Conservation (phyloP, 53 echinoderm and acorn worm species). For the Holothuria leucospilota region DNA sequence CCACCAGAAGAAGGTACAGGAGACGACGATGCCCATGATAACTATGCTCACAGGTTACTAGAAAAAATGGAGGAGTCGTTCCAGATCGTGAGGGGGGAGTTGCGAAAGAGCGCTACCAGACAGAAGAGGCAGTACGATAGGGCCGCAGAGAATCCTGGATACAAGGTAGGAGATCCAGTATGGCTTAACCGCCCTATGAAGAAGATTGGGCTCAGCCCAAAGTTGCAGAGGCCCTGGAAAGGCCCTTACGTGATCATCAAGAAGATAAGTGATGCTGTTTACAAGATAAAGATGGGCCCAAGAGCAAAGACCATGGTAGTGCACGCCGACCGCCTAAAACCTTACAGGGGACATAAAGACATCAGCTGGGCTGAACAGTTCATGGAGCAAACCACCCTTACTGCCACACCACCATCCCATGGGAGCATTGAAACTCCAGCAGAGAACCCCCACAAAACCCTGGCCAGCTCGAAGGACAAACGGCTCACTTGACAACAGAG, state of each 20-base stretch:
- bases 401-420: too few species aligned
- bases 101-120: background rate
- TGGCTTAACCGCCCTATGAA: conserved; percentile 47
- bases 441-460: too few species aligned
- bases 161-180: conserved; percentile 26
- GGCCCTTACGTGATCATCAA: conserved; percentile 44
- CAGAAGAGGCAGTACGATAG: conserved; percentile 58
- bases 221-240: conserved; percentile 41
- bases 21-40: background rate
- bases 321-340: background rate
- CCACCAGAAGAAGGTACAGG: background rate
- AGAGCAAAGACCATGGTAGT: conserved; percentile 30
- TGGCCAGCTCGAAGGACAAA: too few species aligned
- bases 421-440: too few species aligned
- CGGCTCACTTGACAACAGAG: too few species aligned
- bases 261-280: conserved; percentile 36
- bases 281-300: conserved; percentile 26
- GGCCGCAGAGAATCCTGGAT: background rate
- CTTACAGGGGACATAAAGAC: conserved; percentile 1
- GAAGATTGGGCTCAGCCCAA: conserved; percentile 54
- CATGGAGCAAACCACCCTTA: too few species aligned
- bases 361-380: background rate
- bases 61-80: background rate
- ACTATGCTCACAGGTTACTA: conserved; percentile 14
- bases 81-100: conserved; percentile 2